Conservation (phyloP, 2,797 vertebrate species). For the Valencia hispanica region DNA sequence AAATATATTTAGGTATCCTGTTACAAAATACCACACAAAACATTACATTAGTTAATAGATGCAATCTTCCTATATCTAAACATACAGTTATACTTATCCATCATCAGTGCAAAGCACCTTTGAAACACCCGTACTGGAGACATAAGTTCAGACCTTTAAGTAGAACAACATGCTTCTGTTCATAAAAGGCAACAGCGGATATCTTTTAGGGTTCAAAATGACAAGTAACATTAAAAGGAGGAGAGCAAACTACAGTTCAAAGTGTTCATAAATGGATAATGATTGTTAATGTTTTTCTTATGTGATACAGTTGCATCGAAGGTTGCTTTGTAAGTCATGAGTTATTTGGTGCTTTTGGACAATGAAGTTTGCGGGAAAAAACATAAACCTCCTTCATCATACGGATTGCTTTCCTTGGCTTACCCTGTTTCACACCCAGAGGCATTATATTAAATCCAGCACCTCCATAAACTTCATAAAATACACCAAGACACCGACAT, state of each 20-base stretch:
- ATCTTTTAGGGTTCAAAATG: background rate
- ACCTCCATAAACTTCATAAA: background rate
- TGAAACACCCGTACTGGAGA: conserved; percentile 26
- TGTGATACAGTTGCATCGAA: background rate
- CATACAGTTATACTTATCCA: conserved; percentile 38
- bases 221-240: background rate
- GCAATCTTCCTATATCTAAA: conserved; percentile 34
- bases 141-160: conserved; percentile 54
- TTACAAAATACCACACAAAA: conserved; percentile 19
- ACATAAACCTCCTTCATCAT: background rate
- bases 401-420: background rate
- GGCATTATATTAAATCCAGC: conserved; percentile 16
- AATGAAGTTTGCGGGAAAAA: background rate
- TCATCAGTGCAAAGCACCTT: conserved; percentile 30
- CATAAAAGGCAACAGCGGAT: conserved; percentile 15
- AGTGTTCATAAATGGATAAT: background rate
- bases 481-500: conserved; percentile 1
- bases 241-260: background rate
- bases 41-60: conserved; percentile 30
- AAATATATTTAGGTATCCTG: conserved; percentile 24
- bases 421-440: background rate
- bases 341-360: background rate
- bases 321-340: background rate
- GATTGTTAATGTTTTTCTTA: background rate
- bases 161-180: conserved; percentile 9